These are phyloP conservation scores for Amphiprion clarkii DNA, from an alignment of 2,797 vertebrate genomes.

Conservation along the genomic window DNA sequence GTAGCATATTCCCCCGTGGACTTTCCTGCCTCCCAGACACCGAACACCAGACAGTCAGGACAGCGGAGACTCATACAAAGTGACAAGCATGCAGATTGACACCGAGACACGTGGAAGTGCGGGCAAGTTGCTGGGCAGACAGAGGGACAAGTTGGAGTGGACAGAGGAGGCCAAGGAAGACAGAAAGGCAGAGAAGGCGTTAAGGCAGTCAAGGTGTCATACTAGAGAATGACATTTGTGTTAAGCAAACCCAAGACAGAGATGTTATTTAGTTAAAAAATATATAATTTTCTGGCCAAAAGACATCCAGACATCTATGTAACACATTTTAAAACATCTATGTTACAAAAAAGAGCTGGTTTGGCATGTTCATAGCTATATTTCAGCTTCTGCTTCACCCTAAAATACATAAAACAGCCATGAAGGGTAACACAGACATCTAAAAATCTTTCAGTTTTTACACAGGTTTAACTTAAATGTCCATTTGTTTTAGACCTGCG, in stretches of 20 bases:
- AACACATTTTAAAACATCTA: too few species aligned
- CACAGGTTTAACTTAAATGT: neutral
- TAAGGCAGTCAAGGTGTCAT: slow-evolving; percentile 19
- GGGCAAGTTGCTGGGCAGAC: slow-evolving; percentile 72
- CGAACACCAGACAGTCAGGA: slow-evolving; percentile 63
- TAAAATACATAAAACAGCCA: neutral
- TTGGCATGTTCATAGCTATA: too few species aligned
- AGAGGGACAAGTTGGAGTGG: slow-evolving; percentile 63
- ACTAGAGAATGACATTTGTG: slow-evolving; percentile 21
- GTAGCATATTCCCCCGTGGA: slow-evolving; percentile 59
- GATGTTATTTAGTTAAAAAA: neutral
- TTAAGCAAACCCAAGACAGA: slow-evolving; percentile 2
- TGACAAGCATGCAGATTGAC: slow-evolving; percentile 76
- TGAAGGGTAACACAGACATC: neutral
- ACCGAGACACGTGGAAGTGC: slow-evolving; percentile 67
- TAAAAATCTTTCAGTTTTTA: neutral
- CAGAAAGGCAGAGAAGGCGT: slow-evolving; percentile 20
- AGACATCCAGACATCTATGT: neutral
- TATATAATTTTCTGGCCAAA: neutral
- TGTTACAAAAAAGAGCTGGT: too few species aligned
- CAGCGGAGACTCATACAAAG: slow-evolving; percentile 66
- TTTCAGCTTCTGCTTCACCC: neutral
- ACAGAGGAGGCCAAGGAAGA: slow-evolving; percentile 40
- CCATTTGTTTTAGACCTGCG: neutral
- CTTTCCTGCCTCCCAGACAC: slow-evolving; percentile 66